phyloP scores from a whole-genome alignment of 2,888 invertebrate genomes.

The Aquatica leii region DNA sequence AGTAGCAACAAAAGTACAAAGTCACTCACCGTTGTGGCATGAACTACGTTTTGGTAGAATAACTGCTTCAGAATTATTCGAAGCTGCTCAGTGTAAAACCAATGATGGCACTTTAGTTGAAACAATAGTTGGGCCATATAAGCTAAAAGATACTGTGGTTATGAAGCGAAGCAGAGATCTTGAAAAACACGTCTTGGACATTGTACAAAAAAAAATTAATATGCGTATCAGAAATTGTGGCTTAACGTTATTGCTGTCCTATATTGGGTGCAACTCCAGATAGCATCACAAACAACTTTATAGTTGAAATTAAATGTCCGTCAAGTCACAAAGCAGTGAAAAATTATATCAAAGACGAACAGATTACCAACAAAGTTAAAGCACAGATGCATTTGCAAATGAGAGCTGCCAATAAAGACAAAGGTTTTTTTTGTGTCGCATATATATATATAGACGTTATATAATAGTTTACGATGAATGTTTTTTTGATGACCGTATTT shows the following conservation, averaged over 20 bases:
- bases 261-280: constrained; percentile 27
- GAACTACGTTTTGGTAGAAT: constrained; percentile 41
- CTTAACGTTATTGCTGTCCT: constrained; percentile 18
- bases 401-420: not conserved
- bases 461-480: not conserved
- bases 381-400: not conserved
- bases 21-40: constrained; percentile 31
- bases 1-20: not conserved
- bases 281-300: constrained; percentile 11
- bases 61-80: constrained; percentile 42
- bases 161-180: not conserved
- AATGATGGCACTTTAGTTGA: constrained; percentile 1
- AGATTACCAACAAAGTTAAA: not conserved
- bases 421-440: not conserved
- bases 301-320: constrained; percentile 27
- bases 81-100: constrained; percentile 38
- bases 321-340: constrained; percentile 18
- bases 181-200: not conserved
- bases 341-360: constrained; percentile 6
- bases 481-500: not conserved
- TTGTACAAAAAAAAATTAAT: not conserved
- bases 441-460: not conserved
- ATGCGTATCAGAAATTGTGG: not conserved
- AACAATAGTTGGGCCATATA: not conserved
- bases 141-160: not conserved